Evolutionary conservation across 1,140 invertebrate genomes (phyloP), one percentile per base, ranked within the genome.

Genomic region (Drosophila kohkoa): DNA sequence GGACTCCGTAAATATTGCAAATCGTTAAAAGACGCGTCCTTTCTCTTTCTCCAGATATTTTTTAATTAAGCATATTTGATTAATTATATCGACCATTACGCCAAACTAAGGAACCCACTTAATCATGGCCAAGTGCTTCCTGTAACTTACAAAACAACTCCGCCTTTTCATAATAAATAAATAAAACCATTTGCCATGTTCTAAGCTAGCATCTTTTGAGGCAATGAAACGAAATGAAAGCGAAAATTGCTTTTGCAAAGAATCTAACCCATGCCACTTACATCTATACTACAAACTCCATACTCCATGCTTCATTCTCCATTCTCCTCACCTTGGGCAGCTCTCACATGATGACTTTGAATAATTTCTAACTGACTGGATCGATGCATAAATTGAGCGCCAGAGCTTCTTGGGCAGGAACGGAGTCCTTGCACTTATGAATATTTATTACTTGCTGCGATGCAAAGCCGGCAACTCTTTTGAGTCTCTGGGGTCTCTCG

Each of bases 371-470:
- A 87, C 82, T 88, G 76, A 7, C 49, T 62, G 43, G 28, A 41
- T 67, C 65, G 58, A 65, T 70, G 77, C 82, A 81, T 65, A 81
- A 85, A 83, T 80, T 83, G 54, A 58, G 75, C 63, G 67, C 28
- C 48, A 64, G 10, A 30, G 46, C 71, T 54, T 20, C 54, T 57
- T 52, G 35, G 57, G 58, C 58, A 70, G 51, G 55, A 58, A 75
- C 41, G 43, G 45, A 79, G 79, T 88, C 79, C 76, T 87, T 86
- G 78, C 64, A 80, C 72, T 87, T 82, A 87, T 88, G 82, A 87
- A 87, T 87, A 87, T 87, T 87, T 80, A 87, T 87, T 87, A 80
- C 77, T 79, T 87, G 88, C 83, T 88, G 82, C 71, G 64, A 70
- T 67, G n/a, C 5, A 41, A 25, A 45, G 51, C 15, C 41, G 13